These are phyloP conservation scores for Rhingia rostrata DNA, from an alignment of 2,888 invertebrate species.

Conservation along the genomic window DNA sequence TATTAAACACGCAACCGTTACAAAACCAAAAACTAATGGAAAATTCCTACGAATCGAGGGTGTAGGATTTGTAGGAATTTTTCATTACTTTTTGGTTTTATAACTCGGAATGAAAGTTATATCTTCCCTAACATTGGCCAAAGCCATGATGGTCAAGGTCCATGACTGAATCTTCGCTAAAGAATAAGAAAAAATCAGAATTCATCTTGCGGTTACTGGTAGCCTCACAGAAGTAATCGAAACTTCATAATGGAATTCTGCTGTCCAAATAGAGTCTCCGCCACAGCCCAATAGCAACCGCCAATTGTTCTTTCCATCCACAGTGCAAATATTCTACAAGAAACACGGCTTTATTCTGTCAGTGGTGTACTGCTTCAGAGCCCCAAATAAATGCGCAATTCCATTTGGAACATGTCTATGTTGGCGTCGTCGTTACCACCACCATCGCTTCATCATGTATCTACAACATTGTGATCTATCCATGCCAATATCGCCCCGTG, in stretches of 20 bases:
- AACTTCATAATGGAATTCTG: slow-evolving; percentile 70
- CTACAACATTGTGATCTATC: slow-evolving; percentile 60
- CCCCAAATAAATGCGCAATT: slow-evolving; percentile 49
- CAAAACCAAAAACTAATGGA: too few species aligned
- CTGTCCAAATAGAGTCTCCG: slow-evolving; percentile 61
- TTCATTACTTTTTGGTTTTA: too few species aligned
- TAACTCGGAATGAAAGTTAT: too few species aligned
- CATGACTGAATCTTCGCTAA: slow-evolving; percentile 40
- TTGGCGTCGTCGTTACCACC: slow-evolving; percentile 36
- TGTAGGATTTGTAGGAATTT: too few species aligned
- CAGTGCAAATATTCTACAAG: neutral
- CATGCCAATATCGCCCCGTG: slow-evolving; percentile 34
- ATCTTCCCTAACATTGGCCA: neutral
- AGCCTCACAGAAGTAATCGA: slow-evolving; percentile 67
- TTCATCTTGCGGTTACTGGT: slow-evolving; percentile 65
- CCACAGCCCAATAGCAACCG: slow-evolving; percentile 39
- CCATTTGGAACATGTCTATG: slow-evolving; percentile 56
- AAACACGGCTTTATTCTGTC: neutral
- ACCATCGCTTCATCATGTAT: slow-evolving; percentile 17
- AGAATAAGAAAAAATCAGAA: slow-evolving; percentile 62
- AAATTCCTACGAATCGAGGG: too few species aligned
- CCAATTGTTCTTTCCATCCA: slow-evolving; percentile 45
- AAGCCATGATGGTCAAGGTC: slow-evolving; percentile 61
- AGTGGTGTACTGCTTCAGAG: slow-evolving; percentile 29
- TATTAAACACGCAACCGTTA: too few species aligned